Conservation (phyloP, 2,797 vertebrate species). For the Vireo griseus region DNA sequence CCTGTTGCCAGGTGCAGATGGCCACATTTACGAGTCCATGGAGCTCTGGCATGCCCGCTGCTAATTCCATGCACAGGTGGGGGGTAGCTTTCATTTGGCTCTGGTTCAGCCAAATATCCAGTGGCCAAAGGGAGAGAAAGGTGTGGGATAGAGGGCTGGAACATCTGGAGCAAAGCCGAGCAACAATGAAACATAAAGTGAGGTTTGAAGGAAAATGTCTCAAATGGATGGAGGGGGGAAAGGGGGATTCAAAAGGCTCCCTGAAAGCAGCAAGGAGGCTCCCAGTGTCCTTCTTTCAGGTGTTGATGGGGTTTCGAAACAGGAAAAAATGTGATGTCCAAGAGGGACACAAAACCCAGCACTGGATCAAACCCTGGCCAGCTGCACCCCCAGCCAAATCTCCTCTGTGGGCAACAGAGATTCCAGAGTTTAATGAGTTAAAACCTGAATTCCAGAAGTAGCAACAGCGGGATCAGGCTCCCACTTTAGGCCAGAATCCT, state of each 20-base stretch:
- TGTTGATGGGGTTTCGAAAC: background rate
- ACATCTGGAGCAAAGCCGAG: background rate
- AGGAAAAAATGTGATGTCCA: rapidly evolving
- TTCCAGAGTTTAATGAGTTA: rapidly evolving
- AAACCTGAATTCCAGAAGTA: background rate
- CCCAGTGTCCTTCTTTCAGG: background rate
- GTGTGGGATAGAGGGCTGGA: background rate
- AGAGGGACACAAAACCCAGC: background rate
- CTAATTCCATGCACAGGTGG: background rate
- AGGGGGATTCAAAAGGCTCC: background rate
- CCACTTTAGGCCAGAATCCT: background rate
- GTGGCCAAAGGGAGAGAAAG: background rate
- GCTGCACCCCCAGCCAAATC: background rate
- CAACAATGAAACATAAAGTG: background rate
- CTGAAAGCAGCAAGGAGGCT: background rate
- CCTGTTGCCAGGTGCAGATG: background rate
- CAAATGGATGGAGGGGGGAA: background rate
- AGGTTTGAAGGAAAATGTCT: background rate
- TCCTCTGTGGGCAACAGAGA: rapidly evolving
- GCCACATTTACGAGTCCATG: background rate
- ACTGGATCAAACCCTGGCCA: background rate
- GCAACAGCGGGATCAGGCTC: background rate
- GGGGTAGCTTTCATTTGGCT: constrained; percentile 4
- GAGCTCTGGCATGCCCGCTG: background rate
- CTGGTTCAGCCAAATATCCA: background rate